Evolutionary conservation across 2,888 invertebrate species (phyloP), one percentile per base, ranked within the genome.

Genomic region (Peribatodes rhomboidaria): DNA sequence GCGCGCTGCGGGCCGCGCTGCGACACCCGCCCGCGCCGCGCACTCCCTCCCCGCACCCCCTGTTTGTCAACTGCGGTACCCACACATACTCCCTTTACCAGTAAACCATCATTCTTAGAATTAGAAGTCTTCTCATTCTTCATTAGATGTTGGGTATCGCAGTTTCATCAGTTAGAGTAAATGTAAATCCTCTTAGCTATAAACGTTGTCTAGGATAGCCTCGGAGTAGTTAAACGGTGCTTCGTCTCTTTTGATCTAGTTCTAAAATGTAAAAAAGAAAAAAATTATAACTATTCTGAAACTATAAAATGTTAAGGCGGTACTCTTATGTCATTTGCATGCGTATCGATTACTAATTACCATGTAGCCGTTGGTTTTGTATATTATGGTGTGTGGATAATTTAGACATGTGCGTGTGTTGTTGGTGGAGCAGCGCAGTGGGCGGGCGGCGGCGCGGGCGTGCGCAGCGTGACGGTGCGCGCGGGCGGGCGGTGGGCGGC

Each of bases 401-500:
- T 39, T 14, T 2, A 16, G 14, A 41, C n/a, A 0, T 9, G 42
- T 10, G 31, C 14, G 31, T 31, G n/a, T 31, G 6, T 11, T 31
- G 22, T 37, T 9, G 13, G 4, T 18, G 31, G 50, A 62, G 35
- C 71, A 81, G 82, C 75, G 0, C 81, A 81, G 56, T 86, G 84
- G 84, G 78, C 80, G 67, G 72, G 78, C 66, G 70, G 77, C 65
- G 72, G 55, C 13, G 49, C 49, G 11, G 41, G 80, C 67, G 77
- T 72, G 69, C 86, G 89, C 52, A 69, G 80, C 56, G 82, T 80
- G n/a, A 65, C 61, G 35, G 91, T 95, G 58, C 73, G 89, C 22
- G 93, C 95, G 49, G 95, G 95, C 58, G 94, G 93, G 50, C 90
- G 92, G 18, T 94, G 96, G 82, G 95, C 97, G 41, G 95, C 98